Base-by-base conservation (phyloP, 2,113 vertebrate species). In the Dicrurus megarhynchus region DNA sequence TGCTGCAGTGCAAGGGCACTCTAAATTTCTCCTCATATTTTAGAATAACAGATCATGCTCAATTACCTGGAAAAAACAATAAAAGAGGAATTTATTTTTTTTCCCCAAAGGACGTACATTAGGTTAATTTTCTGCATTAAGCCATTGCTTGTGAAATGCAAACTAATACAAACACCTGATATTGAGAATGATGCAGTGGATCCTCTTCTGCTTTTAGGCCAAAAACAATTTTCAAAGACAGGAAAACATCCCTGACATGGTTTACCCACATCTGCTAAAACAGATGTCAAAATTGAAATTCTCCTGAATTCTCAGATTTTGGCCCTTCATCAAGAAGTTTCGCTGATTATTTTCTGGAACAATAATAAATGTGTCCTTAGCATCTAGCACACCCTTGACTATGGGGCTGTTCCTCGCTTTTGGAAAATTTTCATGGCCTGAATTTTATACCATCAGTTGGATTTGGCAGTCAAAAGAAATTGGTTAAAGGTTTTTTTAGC, bases 81-180 rank as follows among this genome's bases (percentile, higher is more conserved):
- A n/a, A 73, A 80, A 64, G 7, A 42, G 3, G 15, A 44, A 10
- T 22, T 35, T 2, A 7, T 56, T 67, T 82, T 67, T 82, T 52
- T 55, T 23, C 1, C 1, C n/a, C 27, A 89, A 27, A 32, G 30
- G 32, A 55, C 0, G 1, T 3, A 28, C 1, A 6, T 39, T 68
- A 49, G 37, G 30, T 86, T 56, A 56, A 56, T 93, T 71, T 79
- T 3, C 24, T 76, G 11, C 67, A 89, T 71, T 79, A 71, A 67
- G 27, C 13, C 21, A 23, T n/a, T 70, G 16, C 16, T 82, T 44
- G 13, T 82, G 37, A 93, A 74, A 85, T 82, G 24, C 33, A 82
- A 74, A 65, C 10, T 33, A 61, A 70, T 55, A 22, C 1, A 41
- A 63, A 83, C 11, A 53, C 33, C 23, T 76, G 14, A 57, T 59